Conservation (phyloP, 1,140 invertebrate species). For the Trigoniulus corallinus region DNA sequence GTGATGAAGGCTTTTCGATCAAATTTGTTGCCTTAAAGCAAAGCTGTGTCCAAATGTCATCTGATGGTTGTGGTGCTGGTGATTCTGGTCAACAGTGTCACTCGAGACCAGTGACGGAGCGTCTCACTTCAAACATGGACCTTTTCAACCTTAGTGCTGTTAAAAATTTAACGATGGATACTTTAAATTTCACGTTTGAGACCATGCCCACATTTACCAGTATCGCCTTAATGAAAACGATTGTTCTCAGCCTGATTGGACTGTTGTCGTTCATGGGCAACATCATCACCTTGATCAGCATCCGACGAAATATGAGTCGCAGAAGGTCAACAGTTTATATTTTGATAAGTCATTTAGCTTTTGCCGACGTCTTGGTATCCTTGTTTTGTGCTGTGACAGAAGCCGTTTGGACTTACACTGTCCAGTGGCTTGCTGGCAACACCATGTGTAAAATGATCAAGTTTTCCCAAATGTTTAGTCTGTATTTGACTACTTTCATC, state of each 20-base stretch:
- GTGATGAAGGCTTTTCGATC: no score
- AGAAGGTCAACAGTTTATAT: conserved; percentile 47
- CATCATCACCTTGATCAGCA: conserved; percentile 51
- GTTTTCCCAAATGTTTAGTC: conserved; percentile 59
- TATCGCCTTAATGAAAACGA: conserved; percentile 37
- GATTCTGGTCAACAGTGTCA: no score
- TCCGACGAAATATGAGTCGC: conserved; percentile 33
- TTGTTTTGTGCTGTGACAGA: conserved; percentile 62
- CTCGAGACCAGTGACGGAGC: no score
- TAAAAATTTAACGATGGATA: no score
- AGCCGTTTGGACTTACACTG: conserved; percentile 54
- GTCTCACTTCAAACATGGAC: no score
- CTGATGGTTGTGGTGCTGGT: no score
- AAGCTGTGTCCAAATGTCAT: no score
- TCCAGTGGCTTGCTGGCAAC: conserved; percentile 61
- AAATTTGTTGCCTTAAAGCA: no score
- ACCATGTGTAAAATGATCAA: conserved; percentile 61
- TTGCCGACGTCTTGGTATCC: conserved; percentile 56
- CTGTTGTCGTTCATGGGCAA: conserved; percentile 54
- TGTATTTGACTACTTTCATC: conserved; percentile 69
- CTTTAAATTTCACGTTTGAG: no score
- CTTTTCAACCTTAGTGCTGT: no score
- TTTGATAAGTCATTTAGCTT: conserved; percentile 48
- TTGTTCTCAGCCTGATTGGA: conserved; percentile 46
- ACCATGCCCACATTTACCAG: conserved; percentile 17